A percentile compares a stretch with the other conserved stretches of the same genome.
Evolutionary conservation across 2,797 vertebrate species (phyloP).

Genomic region (Chaunax sp.): DNA sequence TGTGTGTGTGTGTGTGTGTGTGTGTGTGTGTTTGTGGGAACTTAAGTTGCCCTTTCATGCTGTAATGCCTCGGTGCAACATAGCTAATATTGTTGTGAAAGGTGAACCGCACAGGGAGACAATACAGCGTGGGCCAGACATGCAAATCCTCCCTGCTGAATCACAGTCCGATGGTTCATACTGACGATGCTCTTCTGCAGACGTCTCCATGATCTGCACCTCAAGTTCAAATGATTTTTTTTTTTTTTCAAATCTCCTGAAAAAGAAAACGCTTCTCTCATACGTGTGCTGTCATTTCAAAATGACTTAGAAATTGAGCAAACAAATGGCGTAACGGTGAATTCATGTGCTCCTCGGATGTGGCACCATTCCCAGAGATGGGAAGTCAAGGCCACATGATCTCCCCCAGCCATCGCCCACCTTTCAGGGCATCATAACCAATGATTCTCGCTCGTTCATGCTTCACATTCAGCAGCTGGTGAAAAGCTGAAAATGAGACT

Average conservation of each 20-base stretch:
- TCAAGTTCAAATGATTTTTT: conserved; percentile 10
- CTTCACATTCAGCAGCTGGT: too few species aligned
- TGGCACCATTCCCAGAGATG: too few species aligned
- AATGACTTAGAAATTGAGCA: not conserved
- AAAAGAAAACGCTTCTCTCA: not conserved
- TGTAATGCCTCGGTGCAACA: conserved; percentile 53
- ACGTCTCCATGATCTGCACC: conserved; percentile 1
- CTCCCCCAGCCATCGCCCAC: too few species aligned
- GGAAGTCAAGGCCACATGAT: too few species aligned
- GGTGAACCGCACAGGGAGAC: conserved; percentile 54
- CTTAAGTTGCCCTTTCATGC: conserved; percentile 65
- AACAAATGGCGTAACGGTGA: too few species aligned
- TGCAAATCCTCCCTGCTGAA: conserved; percentile 34
- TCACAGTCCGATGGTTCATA: conserved; percentile 38
- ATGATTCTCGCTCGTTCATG: too few species aligned
- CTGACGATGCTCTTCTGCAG: conserved; percentile 32
- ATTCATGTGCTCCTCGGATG: too few species aligned
- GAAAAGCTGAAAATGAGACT: too few species aligned
- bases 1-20: conserved; percentile 20
- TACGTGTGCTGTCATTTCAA: not conserved
- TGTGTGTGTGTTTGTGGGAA: conserved; percentile 68
- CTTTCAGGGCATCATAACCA: too few species aligned
- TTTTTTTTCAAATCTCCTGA: too few species aligned
- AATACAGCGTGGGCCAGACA: conserved; percentile 51
- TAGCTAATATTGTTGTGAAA: conserved; percentile 71